A percentile compares a stretch with the other conserved stretches of the same genome.
Evolutionary conservation across 2,797 vertebrate species (phyloP).

Genomic region (Gobio occitaniae): DNA sequence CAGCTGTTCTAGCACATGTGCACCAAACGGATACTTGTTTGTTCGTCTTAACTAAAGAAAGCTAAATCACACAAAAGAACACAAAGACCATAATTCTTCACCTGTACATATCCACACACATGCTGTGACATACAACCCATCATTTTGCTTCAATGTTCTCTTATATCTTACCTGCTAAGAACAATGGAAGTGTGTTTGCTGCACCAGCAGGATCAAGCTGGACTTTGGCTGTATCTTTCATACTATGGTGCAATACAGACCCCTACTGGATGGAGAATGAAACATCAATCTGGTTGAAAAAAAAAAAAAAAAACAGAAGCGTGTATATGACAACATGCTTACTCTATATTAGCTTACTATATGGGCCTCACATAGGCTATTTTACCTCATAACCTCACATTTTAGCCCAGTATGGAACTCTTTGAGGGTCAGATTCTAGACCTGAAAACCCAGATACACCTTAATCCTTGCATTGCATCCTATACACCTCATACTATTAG

Average conservation of each 20-base stretch:
- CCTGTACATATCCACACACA: constrained; percentile 18
- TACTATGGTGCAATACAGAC: constrained; percentile 71
- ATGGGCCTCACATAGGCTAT: neutral
- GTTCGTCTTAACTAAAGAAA: neutral
- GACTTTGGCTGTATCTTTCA: neutral
- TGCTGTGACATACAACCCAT: constrained; percentile 9
- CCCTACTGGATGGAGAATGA: constrained; percentile 69
- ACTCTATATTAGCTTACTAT: neutral
- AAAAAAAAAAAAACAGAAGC: neutral
- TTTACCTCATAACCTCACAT: neutral
- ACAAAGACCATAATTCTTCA: constrained; percentile 4
- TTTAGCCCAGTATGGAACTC: neutral
- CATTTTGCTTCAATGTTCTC: constrained; percentile 11
- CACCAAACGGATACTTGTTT: neutral
- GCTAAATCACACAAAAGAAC: neutral
- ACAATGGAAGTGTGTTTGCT: constrained; percentile 80
- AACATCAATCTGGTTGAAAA: constrained; percentile 7
- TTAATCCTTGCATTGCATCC: neutral
- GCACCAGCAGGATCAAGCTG: constrained; percentile 42
- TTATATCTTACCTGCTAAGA: constrained; percentile 58
- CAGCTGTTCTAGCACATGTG: constrained; percentile 1
- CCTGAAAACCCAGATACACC: neutral
- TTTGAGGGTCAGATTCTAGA: neutral
- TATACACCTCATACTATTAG: neutral
- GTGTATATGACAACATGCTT: neutral